phyloP scores from a whole-genome alignment of 2,797 vertebrate species.

The Ptychobarbus kaznakovi region DNA sequence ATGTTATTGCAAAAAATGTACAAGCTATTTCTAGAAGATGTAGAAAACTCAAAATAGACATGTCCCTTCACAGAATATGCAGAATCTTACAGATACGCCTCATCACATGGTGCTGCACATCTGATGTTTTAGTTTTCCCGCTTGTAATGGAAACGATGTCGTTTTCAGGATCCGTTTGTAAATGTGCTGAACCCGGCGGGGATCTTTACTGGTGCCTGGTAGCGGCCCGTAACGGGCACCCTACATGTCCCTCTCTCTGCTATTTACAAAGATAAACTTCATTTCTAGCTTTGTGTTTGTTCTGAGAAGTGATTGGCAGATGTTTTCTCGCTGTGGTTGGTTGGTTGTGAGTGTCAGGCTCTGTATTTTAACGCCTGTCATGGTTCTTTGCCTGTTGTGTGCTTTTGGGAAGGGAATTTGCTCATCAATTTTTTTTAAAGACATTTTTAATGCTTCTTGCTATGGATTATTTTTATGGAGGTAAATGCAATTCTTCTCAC shows the following conservation, averaged over 20 bases:
- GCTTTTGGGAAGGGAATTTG: constrained; percentile 68
- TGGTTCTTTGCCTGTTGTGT: constrained; percentile 78
- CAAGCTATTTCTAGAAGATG: background rate
- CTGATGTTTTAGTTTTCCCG: constrained; percentile 16
- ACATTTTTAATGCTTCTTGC: constrained; percentile 75
- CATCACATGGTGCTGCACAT: constrained; percentile 48
- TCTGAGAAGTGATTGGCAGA: constrained; percentile 41
- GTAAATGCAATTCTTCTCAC: constrained; percentile 79
- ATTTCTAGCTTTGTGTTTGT: constrained; percentile 36
- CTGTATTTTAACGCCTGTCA: constrained; percentile 76
- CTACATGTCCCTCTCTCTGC: constrained; percentile 19
- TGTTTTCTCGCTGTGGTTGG: constrained; percentile 67
- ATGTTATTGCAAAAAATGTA: constrained; percentile 26
- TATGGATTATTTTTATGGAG: constrained; percentile 80
- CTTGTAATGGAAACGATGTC: background rate
- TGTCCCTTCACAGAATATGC: constrained; percentile 39
- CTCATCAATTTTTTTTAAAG: constrained; percentile 8
- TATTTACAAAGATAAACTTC: constrained; percentile 35
- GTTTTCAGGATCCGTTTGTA: constrained; percentile 11
- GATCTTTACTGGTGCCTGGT: constrained; percentile 36
- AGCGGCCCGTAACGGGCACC: constrained; percentile 27
- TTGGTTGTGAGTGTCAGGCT: constrained; percentile 68
- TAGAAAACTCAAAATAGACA: constrained; percentile 10
- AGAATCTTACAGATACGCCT: constrained; percentile 36
- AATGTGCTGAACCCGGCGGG: constrained; percentile 6